Evolutionary conservation across 1,140 invertebrate genomes (phyloP), one percentile per base, ranked within the genome.

Genomic region (Euwallacea fornicatus): DNA sequence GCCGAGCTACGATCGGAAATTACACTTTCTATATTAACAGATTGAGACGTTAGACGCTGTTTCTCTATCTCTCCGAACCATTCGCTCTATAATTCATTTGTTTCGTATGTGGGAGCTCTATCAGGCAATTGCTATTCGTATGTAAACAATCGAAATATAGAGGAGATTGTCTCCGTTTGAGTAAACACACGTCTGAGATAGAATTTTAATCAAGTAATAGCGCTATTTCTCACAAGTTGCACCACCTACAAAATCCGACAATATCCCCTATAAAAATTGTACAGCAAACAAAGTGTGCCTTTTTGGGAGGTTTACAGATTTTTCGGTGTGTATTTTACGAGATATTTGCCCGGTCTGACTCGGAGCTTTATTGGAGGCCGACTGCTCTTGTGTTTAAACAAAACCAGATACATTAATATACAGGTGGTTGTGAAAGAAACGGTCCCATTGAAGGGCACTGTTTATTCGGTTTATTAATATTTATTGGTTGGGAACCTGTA

Each of bases 41-140:
- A 8, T 42, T 13, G 10, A 64, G 43, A 64, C 21, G n/a, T 62
- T 13, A 13, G 7, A n/a, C n/a, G 42, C 41, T 6, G 9, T 11
- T n/a, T n/a, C 11, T 43, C 11, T 62, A 62, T 62, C 33, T 43
- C 44, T 42, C 11, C 54, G 11, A 15, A 56, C 11, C 54, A 56
- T 56, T 56, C 54, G 46, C 46, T 50, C 13, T 13, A 50, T 50
- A 50, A 50, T 50, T 50, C 54, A 15, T 21, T n/a, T 56, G n/a
- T 56, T 56, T 21, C 54, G n/a, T 9, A 56, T 15, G 54, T 13
- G 54, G 8, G 8, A 46, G 64, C 64, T 55, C 53, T 66, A 58
- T 67, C 65, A 66, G 64, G 64, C 64, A 66, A 55, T 67, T 58
- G 54, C 65, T 59, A 58, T 58, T 67, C 65, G 65, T 58, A 67